Base-by-base conservation (phyloP, 1,140 invertebrate genomes). In the Phymorhynchus buccinoides region DNA sequence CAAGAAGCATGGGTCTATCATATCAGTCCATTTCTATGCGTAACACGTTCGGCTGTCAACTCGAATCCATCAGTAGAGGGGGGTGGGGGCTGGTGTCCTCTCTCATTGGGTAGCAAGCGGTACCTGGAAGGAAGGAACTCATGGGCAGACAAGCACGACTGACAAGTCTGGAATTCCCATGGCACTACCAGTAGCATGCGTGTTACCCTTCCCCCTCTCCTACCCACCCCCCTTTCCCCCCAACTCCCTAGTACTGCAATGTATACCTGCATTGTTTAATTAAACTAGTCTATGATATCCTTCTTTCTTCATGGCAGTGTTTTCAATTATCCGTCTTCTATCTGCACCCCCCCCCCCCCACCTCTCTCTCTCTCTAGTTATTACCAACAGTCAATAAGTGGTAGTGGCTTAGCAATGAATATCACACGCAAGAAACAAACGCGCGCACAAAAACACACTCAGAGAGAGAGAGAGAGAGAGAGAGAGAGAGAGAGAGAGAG, bases 61-160 rank as follows among this genome's bases (percentile, higher is more conserved):
- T 62, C n/a, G n/a, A n/a, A n/a, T 62, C 56, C 56, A 62, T 62
- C 56, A n/a, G 79, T 41, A 7, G 75, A 78, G 75, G 37, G 22
- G 1, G 22, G 27, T 78, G 1, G 0, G 30, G 1, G 30, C 14
- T 35, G 30, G 18, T 18, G 1, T 18, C 0, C 37, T 39, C 37
- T 16, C 37, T 77, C 37, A n/a, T 18, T 41, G 30, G 75, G 71
- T 73, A 27, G 71, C 12, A 39, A 73, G 30, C 12, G 9, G 71
- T 1, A 44, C n/a, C 1, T 6, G 41, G 75, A 22, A n/a, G 9
- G 27, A 27, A 22, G 75, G 41, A 44, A 32, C 14, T 77, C 27
- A 32, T 39, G 75, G 0, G 14, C 37, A 77, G 75, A 77, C 37
- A 44, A 44, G 37, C 37, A 44, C 22, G 30, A 22, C 37, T 77